These are phyloP conservation scores for Gallinago stenura DNA, from an alignment of 2,797 vertebrate species.

Conservation along the genomic window DNA sequence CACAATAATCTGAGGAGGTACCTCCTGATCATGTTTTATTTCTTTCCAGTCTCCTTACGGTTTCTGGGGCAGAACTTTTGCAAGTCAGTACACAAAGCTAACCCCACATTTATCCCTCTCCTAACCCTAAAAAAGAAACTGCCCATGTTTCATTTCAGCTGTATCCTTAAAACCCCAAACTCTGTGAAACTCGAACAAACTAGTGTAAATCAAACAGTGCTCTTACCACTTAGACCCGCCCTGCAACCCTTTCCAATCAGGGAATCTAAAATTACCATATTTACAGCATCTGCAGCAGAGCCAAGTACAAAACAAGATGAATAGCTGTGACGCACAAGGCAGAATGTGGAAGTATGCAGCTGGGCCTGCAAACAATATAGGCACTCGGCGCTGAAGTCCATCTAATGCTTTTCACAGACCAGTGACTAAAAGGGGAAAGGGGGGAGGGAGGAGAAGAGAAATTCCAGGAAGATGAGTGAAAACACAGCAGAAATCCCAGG, in stretches of 20 bases:
- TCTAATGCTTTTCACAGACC: constrained; percentile 78
- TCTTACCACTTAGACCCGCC: constrained; percentile 58
- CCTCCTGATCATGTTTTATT: not conserved
- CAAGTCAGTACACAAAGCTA: not conserved
- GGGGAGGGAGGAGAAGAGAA: constrained; percentile 61
- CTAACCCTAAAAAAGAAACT: constrained; percentile 5
- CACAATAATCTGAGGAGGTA: not conserved
- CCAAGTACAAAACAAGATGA: constrained; percentile 81
- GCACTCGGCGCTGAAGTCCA: constrained; percentile 63
- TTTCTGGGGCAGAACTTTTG: not conserved
- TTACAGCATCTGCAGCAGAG: constrained; percentile 80
- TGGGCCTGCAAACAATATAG: constrained; percentile 76
- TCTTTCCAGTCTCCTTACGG: not conserved
- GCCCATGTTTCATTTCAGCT: not conserved
- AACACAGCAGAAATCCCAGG: constrained; percentile 68
- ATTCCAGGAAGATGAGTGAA: constrained; percentile 76
- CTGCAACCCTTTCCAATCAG: constrained; percentile 77
- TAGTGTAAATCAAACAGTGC: constrained; percentile 61
- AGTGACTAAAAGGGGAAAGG: constrained; percentile 67
- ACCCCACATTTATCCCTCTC: not conserved
- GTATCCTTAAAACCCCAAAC: constrained; percentile 4
- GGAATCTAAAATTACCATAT: constrained; percentile 83
- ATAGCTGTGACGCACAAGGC: constrained; percentile 78
- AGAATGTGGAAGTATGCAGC: constrained; percentile 73
- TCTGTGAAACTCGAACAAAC: constrained; percentile 39